Evolutionary conservation across 2,888 invertebrate species (phyloP), one percentile per base, ranked within the genome.

Genomic region (Scaeva pyrastri): DNA sequence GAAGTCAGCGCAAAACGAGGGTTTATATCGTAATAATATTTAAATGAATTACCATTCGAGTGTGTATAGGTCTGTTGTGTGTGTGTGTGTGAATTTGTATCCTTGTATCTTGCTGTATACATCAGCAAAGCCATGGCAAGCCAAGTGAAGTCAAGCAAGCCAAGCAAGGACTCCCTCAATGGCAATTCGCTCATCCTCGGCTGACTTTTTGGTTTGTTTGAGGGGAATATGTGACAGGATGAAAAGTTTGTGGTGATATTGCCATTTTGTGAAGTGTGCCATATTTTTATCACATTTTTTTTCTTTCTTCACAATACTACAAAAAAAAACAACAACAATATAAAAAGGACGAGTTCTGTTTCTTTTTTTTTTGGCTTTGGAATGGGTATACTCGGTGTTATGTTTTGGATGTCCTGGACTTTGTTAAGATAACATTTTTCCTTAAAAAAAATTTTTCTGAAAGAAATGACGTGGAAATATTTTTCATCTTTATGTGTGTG

Each of bases 41-140:
- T 85, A 85, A 85, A 85, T 80, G 85, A 85, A 85, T 76, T 81
- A 73, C 81, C 85, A 73, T 77, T 70, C 68, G 77, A 85, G 84
- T 66, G 80, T 84, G 71, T 31, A n/a, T n/a, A 14, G 19, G 64
- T 64, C 6, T 26, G 50, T 50, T 12, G 4, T 14, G 6, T 7
- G 23, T 12, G n/a, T n/a, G n/a, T n/a, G n/a, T n/a, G n/a, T n/a
- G n/a, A n/a, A n/a, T n/a, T n/a, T n/a, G n/a, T n/a, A n/a, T n/a
- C 0, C 4, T n/a, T 14, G 52, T 52, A 52, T 19, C 48, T 11
- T 11, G 21, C 16, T 36, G 56, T 39, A 39, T 8, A 6, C 10
- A 10, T 19, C 12, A 62, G 21, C 14, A 26, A 45, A n/a, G 31
- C 31, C 31, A 31, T 7, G n/a, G n/a, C n/a, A n/a, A n/a, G 8